Percentiles rank a stretch among this genome's conserved stretches.
phyloP scores from a whole-genome alignment of 2,113 vertebrate species.

The Amia ocellicauda region DNA sequence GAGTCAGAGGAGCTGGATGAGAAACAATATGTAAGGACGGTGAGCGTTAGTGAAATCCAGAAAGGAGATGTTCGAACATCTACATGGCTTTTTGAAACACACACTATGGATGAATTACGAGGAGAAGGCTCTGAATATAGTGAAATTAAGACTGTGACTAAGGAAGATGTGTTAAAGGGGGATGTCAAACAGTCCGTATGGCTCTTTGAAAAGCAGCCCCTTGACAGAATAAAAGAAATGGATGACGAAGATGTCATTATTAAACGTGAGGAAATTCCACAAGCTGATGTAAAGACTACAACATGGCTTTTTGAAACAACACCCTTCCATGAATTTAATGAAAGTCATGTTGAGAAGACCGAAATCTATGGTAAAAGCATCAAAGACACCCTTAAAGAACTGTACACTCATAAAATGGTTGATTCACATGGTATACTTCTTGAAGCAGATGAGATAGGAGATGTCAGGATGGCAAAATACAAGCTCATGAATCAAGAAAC shows the following conservation, averaged over 20 bases:
- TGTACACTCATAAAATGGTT: slow-evolving; percentile 79
- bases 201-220: slow-evolving; percentile 86
- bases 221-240: slow-evolving; percentile 75
- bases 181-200: slow-evolving; percentile 83
- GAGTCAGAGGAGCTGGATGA: slow-evolving; percentile 65
- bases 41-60: slow-evolving; percentile 83
- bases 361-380: slow-evolving; percentile 84
- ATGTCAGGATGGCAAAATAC: slow-evolving; percentile 88
- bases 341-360: slow-evolving; percentile 65
- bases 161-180: slow-evolving; percentile 76
- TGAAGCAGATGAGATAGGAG: slow-evolving; percentile 83
- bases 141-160: slow-evolving; percentile 71
- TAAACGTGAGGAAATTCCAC: slow-evolving; percentile 70
- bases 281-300: slow-evolving; percentile 80
- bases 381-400: slow-evolving; percentile 80
- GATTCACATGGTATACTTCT: slow-evolving; percentile 81
- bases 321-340: slow-evolving; percentile 79
- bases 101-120: slow-evolving; percentile 77
- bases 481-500: slow-evolving; percentile 78
- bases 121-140: slow-evolving; percentile 75
- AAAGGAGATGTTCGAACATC: slow-evolving; percentile 82
- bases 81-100: slow-evolving; percentile 88
- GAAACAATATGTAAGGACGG: slow-evolving; percentile 65
- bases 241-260: slow-evolving; percentile 53
- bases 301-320: slow-evolving; percentile 92